Evolutionary conservation across 2,888 invertebrate genomes (phyloP).

Genomic region (Lysandra bellargus): DNA sequence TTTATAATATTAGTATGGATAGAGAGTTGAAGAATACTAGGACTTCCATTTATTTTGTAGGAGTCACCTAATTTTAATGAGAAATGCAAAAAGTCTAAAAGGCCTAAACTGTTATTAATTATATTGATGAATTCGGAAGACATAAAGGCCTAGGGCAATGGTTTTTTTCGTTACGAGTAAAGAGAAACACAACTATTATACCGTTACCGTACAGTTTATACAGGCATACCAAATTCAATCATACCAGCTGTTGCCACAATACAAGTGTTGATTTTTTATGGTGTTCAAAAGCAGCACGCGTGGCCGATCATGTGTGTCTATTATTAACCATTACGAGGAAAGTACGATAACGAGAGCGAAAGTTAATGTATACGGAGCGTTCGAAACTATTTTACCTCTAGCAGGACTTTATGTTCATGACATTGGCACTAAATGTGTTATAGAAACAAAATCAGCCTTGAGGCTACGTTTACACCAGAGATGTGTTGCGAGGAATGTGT

Average conservation of each 20-base stretch:
- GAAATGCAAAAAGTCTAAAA: too few species aligned
- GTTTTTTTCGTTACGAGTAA: neutral
- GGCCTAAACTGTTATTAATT: neutral
- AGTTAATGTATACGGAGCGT: neutral
- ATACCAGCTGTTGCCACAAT: neutral
- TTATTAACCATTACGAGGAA: slow-evolving; percentile 14
- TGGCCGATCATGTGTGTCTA: slow-evolving; percentile 26
- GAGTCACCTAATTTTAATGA: neutral
- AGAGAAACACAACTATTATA: neutral
- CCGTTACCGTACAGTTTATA: neutral
- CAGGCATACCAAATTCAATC: neutral
- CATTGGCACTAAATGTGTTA: too few species aligned
- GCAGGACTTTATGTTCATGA: neutral
- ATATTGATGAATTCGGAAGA: neutral
- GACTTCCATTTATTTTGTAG: neutral
- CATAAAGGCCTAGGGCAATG: too few species aligned
- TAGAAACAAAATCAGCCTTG: too few species aligned
- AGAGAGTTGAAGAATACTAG: neutral
- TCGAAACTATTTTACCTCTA: neutral
- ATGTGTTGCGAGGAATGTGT: too few species aligned
- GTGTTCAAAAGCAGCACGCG: slow-evolving; percentile 1
- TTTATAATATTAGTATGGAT: too few species aligned
- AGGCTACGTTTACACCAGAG: too few species aligned
- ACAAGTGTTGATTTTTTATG: neutral
- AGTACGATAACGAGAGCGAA: slow-evolving; percentile 8